These are phyloP conservation scores for Bombus impatiens DNA, from an alignment of 1,140 invertebrate species.

Conservation along the genomic window DNA sequence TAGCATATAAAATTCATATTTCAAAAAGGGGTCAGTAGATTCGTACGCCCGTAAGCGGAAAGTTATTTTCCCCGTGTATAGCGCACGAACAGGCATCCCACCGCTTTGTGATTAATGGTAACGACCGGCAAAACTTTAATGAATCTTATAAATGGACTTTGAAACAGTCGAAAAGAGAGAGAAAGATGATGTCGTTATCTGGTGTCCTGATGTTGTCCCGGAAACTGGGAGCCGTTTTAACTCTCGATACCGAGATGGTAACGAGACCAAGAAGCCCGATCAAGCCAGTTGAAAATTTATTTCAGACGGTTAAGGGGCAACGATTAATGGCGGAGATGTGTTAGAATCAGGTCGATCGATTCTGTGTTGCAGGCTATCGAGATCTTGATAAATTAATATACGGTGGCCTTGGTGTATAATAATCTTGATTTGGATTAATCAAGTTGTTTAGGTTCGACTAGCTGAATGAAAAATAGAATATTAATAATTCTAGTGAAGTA, in stretches of 20 bases:
- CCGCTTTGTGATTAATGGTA: conserved; percentile 49
- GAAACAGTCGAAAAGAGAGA: conserved; percentile 14
- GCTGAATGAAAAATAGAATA: not conserved
- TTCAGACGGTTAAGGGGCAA: not conserved
- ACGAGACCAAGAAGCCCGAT: conserved; percentile 32
- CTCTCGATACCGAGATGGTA: conserved; percentile 31
- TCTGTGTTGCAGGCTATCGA: not conserved
- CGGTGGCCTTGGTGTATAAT: not conserved
- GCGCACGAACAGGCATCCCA: too few species aligned
- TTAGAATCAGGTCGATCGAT: not conserved
- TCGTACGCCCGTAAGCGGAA: conserved; percentile 26
- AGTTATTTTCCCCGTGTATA: conserved; percentile 38
- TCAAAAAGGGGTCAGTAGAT: conserved; percentile 46
- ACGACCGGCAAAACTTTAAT: conserved; percentile 60
- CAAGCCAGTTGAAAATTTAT: conserved; percentile 33
- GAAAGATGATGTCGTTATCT: conserved; percentile 39
- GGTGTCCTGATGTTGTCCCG: conserved; percentile 24
- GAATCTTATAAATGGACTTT: conserved; percentile 41
- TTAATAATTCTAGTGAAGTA: not conserved
- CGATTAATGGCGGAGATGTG: not conserved
- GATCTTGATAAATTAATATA: not conserved
- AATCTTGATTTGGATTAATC: not conserved
- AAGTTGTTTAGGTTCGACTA: not conserved
- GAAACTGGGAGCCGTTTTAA: conserved; percentile 13
- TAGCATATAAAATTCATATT: conserved; percentile 64